phyloP scores from a whole-genome alignment of 2,797 vertebrate species.

The Bradypodion pumilum region DNA sequence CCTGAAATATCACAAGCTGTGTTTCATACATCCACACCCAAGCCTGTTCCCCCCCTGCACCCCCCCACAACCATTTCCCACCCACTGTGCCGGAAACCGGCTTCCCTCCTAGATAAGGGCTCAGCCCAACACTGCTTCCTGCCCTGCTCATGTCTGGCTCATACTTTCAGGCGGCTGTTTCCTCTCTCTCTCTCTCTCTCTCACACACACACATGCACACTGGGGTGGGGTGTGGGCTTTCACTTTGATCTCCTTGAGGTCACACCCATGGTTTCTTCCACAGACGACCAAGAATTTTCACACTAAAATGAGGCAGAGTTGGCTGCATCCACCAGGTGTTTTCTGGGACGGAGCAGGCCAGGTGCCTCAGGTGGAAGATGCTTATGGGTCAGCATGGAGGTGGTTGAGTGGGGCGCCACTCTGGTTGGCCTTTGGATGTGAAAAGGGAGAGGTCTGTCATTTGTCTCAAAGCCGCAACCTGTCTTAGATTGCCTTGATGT shows the following conservation, averaged over 20 bases:
- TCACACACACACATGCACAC: too few relatives aligned
- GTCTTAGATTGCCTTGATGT: background rate
- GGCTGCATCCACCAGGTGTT: too few relatives aligned
- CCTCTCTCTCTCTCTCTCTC: too few relatives aligned
- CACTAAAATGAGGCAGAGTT: too few relatives aligned
- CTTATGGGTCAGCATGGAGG: too few relatives aligned
- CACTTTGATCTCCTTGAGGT: background rate
- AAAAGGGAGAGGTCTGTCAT: background rate
- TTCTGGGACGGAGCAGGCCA: too few relatives aligned
- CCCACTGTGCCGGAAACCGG: background rate
- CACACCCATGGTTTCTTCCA: too few relatives aligned
- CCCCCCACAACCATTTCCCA: too few relatives aligned
- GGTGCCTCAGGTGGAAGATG: too few relatives aligned
- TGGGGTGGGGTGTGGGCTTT: too few relatives aligned
- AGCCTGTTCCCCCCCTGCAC: background rate
- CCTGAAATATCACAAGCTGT: background rate
- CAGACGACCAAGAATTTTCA: too few relatives aligned
- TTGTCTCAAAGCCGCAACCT: background rate
- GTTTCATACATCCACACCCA: background rate
- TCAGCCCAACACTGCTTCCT: conserved; percentile 14
- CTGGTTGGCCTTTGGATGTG: background rate
- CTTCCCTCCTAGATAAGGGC: background rate
- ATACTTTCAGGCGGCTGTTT: background rate
- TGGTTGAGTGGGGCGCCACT: too few relatives aligned
- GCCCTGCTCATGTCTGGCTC: background rate